Evolutionary conservation across 2,888 invertebrate species (phyloP), one percentile per base, ranked within the genome.

Genomic region (Tromatobia lineatoria): DNA sequence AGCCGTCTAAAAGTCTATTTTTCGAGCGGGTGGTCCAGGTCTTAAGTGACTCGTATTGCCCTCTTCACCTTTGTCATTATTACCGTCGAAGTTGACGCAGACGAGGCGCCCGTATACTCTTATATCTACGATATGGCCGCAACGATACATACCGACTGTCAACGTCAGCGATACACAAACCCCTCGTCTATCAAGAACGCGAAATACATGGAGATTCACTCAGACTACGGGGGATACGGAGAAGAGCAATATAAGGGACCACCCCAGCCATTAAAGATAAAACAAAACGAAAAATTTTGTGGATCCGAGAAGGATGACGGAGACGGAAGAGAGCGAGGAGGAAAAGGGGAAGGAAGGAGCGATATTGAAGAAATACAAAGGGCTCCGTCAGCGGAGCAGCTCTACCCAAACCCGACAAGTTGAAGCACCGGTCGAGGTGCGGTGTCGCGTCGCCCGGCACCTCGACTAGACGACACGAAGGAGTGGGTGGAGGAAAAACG

Each of bases 131-230:
- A 6, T 50, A 50, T 23, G 18, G 15, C 11, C n/a, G 25, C 69
- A n/a, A 25, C 38, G 7, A 13, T 34, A 18, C 52, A 11, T 3
- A 20, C 34, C 18, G 52, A 29, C 50, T 70, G 70, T 15, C 52
- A 52, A 20, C 34, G 94, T 94, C 94, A 94, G 93, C 93, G 94
- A 94, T 94, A 94, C 94, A 94, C 94, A 94, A 94, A 94, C 94
- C 94, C 94, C 94, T 94, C 94, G 94, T 94, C 94, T 94, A 94
- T 94, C 94, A 94, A 59, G 42, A 94, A 94, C 94, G 94, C 94
- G 94, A 94, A 94, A 75, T 18, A 45, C 38, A 52, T 42, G 45
- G 52, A 45, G 61, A 82, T 79, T 74, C 67, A n/a, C 38, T 38
- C 69, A 79, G 79, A 57, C 75, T 20, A 38, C 15, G 91, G 57